A percentile compares a stretch with the other conserved stretches of the same genome.
These are phyloP conservation scores for Eristalis intricaria DNA, from an alignment of 2,888 invertebrate species.

Conservation along the genomic window DNA sequence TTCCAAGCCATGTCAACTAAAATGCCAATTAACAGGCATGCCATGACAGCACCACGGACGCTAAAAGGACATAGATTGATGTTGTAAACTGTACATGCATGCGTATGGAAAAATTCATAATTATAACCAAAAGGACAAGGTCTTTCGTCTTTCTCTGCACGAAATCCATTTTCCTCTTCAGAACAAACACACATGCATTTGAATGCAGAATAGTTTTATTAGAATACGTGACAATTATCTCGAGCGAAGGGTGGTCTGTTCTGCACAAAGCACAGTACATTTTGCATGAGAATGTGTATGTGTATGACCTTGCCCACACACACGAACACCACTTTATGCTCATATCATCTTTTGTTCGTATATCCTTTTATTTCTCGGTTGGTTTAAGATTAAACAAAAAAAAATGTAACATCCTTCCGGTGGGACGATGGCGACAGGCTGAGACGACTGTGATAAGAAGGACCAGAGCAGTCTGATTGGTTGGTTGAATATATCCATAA, in stretches of 20 bases:
- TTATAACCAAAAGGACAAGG: slow-evolving; percentile 26
- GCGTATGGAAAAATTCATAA: slow-evolving; percentile 1
- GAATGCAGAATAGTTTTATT: not conserved
- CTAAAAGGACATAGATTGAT: not conserved
- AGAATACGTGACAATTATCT: not conserved
- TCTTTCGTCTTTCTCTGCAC: slow-evolving; percentile 18
- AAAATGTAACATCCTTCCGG: slow-evolving; percentile 44
- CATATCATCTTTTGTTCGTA: not conserved
- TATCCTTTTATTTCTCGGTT: slow-evolving; percentile 4
- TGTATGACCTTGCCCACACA: slow-evolving; percentile 46
- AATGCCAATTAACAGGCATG: slow-evolving; percentile 22
- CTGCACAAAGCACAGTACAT: slow-evolving; percentile 5
- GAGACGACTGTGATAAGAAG: not conserved
- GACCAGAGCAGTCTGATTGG: not conserved
- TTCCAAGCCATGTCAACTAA: not conserved
- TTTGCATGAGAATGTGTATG: not conserved
- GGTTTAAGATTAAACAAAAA: slow-evolving; percentile 20
- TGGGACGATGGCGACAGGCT: not conserved
- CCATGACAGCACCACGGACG: not conserved
- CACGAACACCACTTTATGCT: not conserved
- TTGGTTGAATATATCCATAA: slow-evolving; percentile 38
- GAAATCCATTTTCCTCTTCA: not conserved
- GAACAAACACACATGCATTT: not conserved
- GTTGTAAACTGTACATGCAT: not conserved
- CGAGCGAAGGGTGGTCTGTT: slow-evolving; percentile 18